Conservation (phyloP, 2,113 vertebrate species). For the Pristiophorus japonicus region DNA sequence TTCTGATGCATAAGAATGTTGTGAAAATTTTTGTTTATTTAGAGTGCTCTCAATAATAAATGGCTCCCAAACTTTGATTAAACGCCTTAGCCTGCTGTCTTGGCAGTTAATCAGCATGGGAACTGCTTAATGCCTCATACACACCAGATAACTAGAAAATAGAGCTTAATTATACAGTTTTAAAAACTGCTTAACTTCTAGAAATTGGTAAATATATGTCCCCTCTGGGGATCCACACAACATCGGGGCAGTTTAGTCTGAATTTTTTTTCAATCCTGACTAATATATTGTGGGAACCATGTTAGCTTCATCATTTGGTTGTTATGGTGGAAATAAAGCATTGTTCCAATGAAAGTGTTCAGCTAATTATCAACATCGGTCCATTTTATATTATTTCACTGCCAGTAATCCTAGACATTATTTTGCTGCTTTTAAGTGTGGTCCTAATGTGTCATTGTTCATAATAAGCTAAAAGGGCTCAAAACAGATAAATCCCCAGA, state of each 20-base stretch:
- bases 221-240: conserved; percentile 23
- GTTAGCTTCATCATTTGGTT: not conserved
- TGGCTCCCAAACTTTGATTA: conserved; percentile 30
- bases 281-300: not conserved
- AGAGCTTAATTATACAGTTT: conserved; percentile 38
- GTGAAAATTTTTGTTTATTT: not conserved
- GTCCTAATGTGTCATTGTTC: not conserved
- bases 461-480: not conserved
- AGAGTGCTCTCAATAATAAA: conserved; percentile 33
- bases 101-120: conserved; percentile 37
- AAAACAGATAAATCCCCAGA: not conserved
- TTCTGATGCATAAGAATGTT: not conserved
- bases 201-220: conserved; percentile 32
- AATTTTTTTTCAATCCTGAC: not conserved
- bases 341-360: not conserved
- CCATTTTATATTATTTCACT: not conserved
- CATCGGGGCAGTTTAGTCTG: not conserved
- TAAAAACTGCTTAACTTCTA: conserved; percentile 37
- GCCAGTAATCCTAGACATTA: not conserved
- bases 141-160: conserved; percentile 31
- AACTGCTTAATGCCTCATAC: conserved; percentile 33
- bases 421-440: not conserved
- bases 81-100: conserved; percentile 25
- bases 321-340: not conserved
- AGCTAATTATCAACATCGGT: not conserved